Percentiles rank a stretch among this genome's conserved stretches.
phyloP scores from a whole-genome alignment of 2,113 vertebrate species.

The human (Homo sapiens) region GRCh38 chr6:165694001-165694500 shows the following conservation, averaged over 20 bases:
- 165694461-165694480: fast-evolving
- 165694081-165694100: neutral
- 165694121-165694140: fast-evolving
- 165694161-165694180: too few relatives aligned
- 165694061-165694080: neutral
- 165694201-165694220: neutral
- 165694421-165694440: fast-evolving
- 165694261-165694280: neutral
- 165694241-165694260: neutral
- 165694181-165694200: neutral
- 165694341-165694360: fast-evolving
- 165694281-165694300: fast-evolving
- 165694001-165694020: neutral
- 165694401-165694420: too few relatives aligned
- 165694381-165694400: fast-evolving
- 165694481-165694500: neutral
- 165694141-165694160: neutral
- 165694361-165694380: neutral
- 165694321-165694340: fast-evolving
- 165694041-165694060: neutral
- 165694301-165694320: neutral
- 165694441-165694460: fast-evolving
- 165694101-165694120: neutral
- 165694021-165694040: neutral
- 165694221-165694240: neutral